Percentiles rank a stretch among this genome's conserved stretches.
phyloP scores from a whole-genome alignment of 2,888 invertebrate species.

The Silvanus unidentatus region DNA sequence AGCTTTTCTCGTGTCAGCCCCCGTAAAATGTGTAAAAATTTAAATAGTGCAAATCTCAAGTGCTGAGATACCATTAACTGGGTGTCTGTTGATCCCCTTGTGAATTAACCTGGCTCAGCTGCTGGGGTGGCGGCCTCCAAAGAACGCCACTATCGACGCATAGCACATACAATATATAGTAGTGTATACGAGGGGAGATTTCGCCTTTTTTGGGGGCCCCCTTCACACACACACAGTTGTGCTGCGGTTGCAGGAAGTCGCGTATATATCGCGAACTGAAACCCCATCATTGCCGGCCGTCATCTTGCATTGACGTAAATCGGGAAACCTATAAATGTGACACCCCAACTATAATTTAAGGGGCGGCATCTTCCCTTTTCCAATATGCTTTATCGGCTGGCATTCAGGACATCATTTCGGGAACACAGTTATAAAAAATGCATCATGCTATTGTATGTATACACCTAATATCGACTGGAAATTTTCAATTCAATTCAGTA shows the following conservation, averaged over 20 bases:
- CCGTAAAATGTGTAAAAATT: slow-evolving; percentile 26
- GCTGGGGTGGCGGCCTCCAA: slow-evolving; percentile 7
- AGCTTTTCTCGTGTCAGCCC: slow-evolving; percentile 10
- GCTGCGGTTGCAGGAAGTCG: slow-evolving; percentile 21
- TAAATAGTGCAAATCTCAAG: slow-evolving; percentile 37
- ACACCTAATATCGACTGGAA: not conserved
- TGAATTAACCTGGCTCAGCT: slow-evolving; percentile 31
- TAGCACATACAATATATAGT: not conserved
- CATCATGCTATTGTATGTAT: not conserved
- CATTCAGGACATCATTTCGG: not conserved
- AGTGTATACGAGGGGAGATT: slow-evolving; percentile 8
- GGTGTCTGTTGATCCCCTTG: slow-evolving; percentile 33
- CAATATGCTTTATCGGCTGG: slow-evolving; percentile 36
- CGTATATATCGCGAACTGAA: slow-evolving; percentile 16
- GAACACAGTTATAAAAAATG: slow-evolving; percentile 1
- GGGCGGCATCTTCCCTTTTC: slow-evolving; percentile 31
- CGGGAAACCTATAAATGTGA: slow-evolving; percentile 41
- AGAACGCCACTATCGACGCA: not conserved
- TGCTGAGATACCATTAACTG: slow-evolving; percentile 36
- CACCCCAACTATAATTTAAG: slow-evolving; percentile 36
- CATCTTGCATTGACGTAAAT: slow-evolving; percentile 43
- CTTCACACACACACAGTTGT: not conserved
- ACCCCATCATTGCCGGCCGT: slow-evolving; percentile 27
- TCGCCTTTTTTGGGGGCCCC: slow-evolving; percentile 3
- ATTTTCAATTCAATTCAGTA: slow-evolving; percentile 2